phyloP scores from a whole-genome alignment of 2,888 invertebrate genomes.

The Heteromurus nitidus region DNA sequence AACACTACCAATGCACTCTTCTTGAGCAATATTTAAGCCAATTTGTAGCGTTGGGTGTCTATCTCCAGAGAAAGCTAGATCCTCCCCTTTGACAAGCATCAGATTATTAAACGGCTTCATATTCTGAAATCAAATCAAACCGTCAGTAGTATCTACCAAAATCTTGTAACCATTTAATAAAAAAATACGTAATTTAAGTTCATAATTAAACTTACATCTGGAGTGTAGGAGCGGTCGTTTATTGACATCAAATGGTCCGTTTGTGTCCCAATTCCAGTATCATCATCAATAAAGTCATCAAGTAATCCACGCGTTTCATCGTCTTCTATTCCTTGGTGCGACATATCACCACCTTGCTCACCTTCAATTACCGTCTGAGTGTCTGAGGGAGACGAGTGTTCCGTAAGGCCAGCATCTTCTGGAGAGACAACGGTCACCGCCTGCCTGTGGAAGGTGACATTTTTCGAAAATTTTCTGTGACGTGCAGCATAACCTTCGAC shows the following conservation, averaged over 20 bases:
- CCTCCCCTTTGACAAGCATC: conserved; percentile 58
- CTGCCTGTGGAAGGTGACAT: conserved; percentile 90
- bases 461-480: conserved; percentile 88
- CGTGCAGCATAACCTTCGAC: conserved; percentile 91
- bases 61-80: conserved; percentile 30
- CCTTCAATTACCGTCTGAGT: not conserved
- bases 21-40: conserved; percentile 77
- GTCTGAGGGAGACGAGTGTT: too few species aligned
- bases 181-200: not conserved
- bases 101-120: conserved; percentile 54
- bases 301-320: conserved; percentile 3
- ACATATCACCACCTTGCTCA: not conserved
- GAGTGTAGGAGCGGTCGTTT: conserved; percentile 30
- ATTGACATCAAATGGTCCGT: conserved; percentile 42
- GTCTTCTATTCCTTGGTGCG: not conserved
- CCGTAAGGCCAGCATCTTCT: conserved; percentile 75
- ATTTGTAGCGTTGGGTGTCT: conserved; percentile 46
- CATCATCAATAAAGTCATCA: not conserved
- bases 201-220: conserved; percentile 44
- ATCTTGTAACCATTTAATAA: too few species aligned
- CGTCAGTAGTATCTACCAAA: not conserved
- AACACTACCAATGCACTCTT: conserved; percentile 88
- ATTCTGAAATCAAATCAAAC: conserved; percentile 47
- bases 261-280: conserved; percentile 29
- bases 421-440: conserved; percentile 85